A percentile compares a stretch with the other conserved stretches of the same genome.
These are phyloP conservation scores for Xyrauchen texanus DNA, from an alignment of 2,113 vertebrate genomes.

Conservation along the genomic window DNA sequence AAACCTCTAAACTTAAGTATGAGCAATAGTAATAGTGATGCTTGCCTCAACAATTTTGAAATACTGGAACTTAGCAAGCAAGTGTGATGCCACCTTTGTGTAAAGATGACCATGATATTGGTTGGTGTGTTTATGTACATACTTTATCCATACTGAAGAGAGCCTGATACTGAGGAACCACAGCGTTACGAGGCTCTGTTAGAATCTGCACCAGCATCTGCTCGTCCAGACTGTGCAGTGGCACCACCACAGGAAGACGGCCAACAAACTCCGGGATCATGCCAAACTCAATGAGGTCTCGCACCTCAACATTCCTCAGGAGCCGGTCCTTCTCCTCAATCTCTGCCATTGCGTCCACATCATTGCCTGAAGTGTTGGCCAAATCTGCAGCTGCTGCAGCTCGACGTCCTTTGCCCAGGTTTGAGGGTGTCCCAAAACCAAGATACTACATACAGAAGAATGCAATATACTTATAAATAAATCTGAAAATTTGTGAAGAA, in stretches of 20 bases:
- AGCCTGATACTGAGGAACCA: conserved; percentile 87
- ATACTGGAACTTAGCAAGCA: not conserved
- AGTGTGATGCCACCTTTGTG: too few species aligned
- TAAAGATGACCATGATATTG: too few species aligned
- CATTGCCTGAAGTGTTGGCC: conserved; percentile 80
- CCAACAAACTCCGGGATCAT: conserved; percentile 93
- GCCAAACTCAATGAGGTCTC: conserved; percentile 89
- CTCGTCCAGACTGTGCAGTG: conserved; percentile 86
- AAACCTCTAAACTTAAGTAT: too few species aligned
- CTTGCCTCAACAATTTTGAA: too few species aligned
- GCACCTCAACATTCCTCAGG: conserved; percentile 82
- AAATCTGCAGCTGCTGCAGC: conserved; percentile 86
- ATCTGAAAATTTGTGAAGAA: too few species aligned
- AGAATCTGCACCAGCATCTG: conserved; percentile 86
- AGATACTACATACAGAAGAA: conserved; percentile 73
- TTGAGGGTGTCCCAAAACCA: conserved; percentile 84
- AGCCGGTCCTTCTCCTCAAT: conserved; percentile 86
- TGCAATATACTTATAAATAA: not conserved
- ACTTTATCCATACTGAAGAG: conserved; percentile 94
- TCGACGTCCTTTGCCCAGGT: conserved; percentile 83
- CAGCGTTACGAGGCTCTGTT: conserved; percentile 85
- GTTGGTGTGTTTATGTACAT: too few species aligned
- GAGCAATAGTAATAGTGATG: too few species aligned
- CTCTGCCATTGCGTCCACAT: conserved; percentile 81
- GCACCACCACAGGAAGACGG: conserved; percentile 86